Evolutionary conservation across 2,888 invertebrate genomes (phyloP), one percentile per base, ranked within the genome.

Genomic region (Anoplius nigerrimus): DNA sequence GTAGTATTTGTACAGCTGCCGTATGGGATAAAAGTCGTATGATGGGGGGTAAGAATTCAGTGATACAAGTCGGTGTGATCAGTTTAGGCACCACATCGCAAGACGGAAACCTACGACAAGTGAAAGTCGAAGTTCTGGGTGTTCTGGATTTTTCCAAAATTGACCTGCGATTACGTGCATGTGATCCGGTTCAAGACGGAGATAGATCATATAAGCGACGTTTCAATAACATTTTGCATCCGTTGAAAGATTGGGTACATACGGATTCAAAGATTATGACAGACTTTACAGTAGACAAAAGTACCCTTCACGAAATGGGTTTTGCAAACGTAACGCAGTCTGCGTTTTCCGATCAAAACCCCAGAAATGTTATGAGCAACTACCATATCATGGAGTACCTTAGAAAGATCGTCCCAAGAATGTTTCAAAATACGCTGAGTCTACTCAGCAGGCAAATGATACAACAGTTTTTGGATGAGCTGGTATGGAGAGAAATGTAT

Each of bases 391-490:
- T 97, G 97, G 95, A 96, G 83, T 97, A 97, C 85, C 89, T 97
- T 73, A 90, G 96, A 34, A 92, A 94, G 72, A 95, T 96, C 62
- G 95, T 97, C 2, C 97, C 97, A 0, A 92, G 96, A 82, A 96
- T 97, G 96, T 97, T 97, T 89, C 94, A 96, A 90, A 96, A 95
- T 78, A 96, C 96, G 0, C 88, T 97, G 6, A 95, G 95, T 11
- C 87, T 96, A 74, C 89, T 97, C 0, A 95, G 95, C 1, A 91
- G 95, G 55, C 95, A 94, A 88, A 95, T 96, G 86, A 96, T 97
- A 81, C 97, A 97, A 87, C 96, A 96, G 87, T 97, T 97, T 88
- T 89, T 97, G 74, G 97, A 97, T 86, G 97, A 97, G 84, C 89
- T 97, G 18, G 94, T 96, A 13, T 97, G 97, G 97, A 91, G 97